These are phyloP conservation scores for Cerastis leucographa DNA, from an alignment of 2,888 invertebrate species.

Conservation along the genomic window DNA sequence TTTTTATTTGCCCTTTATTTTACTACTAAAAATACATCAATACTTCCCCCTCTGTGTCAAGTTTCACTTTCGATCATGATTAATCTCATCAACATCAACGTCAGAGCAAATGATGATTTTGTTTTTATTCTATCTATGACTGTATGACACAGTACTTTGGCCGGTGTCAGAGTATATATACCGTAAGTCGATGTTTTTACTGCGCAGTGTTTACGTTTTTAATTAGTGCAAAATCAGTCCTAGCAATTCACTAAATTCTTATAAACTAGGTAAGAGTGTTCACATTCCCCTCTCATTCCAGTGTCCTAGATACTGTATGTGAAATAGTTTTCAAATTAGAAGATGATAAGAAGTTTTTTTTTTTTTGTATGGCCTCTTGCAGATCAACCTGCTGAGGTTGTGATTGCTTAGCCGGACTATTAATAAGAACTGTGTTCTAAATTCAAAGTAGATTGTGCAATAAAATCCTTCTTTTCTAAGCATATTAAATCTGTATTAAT, in stretches of 20 bases:
- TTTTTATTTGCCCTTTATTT: background rate
- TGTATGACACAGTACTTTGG: constrained; percentile 32
- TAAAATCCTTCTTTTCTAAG: background rate
- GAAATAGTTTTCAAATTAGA: constrained; percentile 11
- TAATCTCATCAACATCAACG: background rate
- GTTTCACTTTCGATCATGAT: constrained; percentile 19
- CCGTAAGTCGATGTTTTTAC: constrained; percentile 19
- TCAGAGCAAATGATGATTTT: constrained; percentile 4
- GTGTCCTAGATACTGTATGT: background rate
- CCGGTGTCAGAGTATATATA: constrained; percentile 34
- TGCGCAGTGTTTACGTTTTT: constrained; percentile 54
- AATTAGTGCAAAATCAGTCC: background rate
- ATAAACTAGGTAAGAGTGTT: constrained; percentile 24
- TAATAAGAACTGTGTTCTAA: background rate
- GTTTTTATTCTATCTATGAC: constrained; percentile 38
- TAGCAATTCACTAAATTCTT: constrained; percentile 9
- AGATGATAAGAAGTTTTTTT: no score
- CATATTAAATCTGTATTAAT: background rate
- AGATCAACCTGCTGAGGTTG: no score
- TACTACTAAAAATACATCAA: constrained; percentile 5
- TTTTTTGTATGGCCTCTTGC: no score
- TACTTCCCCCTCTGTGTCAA: background rate
- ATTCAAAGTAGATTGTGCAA: background rate
- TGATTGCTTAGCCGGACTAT: no score
- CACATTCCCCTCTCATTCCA: background rate